A percentile compares a stretch with the other conserved stretches of the same genome.
These are phyloP conservation scores for Agrochola lychnidis DNA, from an alignment of 2,888 invertebrate species.

Conservation along the genomic window DNA sequence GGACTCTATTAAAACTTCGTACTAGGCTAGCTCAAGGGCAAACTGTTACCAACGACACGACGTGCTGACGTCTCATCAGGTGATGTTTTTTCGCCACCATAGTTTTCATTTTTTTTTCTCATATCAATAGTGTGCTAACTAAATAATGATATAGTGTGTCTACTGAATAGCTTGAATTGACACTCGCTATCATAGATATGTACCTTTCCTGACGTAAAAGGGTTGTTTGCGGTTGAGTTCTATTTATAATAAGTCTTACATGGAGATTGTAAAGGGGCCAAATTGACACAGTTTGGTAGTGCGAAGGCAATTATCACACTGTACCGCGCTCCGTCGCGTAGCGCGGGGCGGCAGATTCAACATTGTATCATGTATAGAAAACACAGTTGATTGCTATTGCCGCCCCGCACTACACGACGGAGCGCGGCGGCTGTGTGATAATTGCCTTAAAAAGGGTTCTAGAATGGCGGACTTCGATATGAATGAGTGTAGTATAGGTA, in stretches of 20 bases:
- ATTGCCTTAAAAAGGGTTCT: background rate
- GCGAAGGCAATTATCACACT: background rate
- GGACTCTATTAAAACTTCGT: background rate
- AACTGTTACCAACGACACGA: background rate
- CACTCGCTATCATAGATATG: conserved; percentile 6
- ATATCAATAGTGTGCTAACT: background rate
- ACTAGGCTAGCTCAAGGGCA: background rate
- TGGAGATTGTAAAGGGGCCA: background rate
- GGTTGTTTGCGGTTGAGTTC: conserved; percentile 19
- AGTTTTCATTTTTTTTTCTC: background rate
- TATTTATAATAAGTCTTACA: conserved; percentile 18
- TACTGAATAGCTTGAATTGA: conserved; percentile 3
- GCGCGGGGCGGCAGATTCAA: too few relatives aligned
- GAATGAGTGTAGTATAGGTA: background rate
- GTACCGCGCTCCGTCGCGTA: too few relatives aligned
- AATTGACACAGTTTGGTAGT: background rate
- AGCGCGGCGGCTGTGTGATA: too few relatives aligned
- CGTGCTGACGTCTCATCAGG: background rate
- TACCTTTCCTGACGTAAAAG: conserved; percentile 8
- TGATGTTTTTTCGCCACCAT: background rate
- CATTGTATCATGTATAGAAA: too few relatives aligned
- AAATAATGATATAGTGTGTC: background rate
- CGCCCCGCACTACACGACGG: too few relatives aligned
- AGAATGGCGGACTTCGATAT: background rate
- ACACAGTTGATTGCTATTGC: too few relatives aligned